These are phyloP conservation scores for Eubucco bourcierii DNA, from an alignment of 2,113 vertebrate genomes.

Conservation along the genomic window DNA sequence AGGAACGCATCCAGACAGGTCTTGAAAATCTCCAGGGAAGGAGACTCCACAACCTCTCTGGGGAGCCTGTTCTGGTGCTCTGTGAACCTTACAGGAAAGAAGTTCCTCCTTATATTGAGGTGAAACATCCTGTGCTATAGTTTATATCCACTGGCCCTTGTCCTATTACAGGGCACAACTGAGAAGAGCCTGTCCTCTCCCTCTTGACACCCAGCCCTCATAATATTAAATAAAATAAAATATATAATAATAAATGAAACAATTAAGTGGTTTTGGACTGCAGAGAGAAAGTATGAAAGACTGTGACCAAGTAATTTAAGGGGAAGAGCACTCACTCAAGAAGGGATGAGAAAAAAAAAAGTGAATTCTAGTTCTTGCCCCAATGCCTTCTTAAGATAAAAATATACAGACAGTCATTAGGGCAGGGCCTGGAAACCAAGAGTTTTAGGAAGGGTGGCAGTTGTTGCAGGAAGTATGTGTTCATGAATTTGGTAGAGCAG, in stretches of 20 bases:
- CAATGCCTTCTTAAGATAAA: conserved; percentile 2
- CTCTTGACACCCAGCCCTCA: too few relatives aligned
- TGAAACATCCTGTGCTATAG: too few relatives aligned
- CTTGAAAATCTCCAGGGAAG: too few relatives aligned
- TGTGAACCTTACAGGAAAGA: too few relatives aligned
- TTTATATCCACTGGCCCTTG: too few relatives aligned
- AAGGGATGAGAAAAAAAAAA: background rate
- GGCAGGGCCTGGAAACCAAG: conserved; percentile 46
- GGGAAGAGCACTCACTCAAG: background rate
- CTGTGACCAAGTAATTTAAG: background rate
- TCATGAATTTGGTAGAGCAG: conserved; percentile 23
- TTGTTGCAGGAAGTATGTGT: conserved; percentile 40
- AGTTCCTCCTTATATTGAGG: too few relatives aligned
- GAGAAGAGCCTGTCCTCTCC: too few relatives aligned
- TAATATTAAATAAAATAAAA: too few relatives aligned
- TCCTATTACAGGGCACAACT: too few relatives aligned
- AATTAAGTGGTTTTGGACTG: background rate
- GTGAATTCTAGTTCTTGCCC: background rate
- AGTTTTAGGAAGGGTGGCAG: conserved; percentile 66
- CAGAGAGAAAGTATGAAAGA: background rate
- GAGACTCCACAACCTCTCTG: too few relatives aligned
- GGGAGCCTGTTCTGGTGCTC: too few relatives aligned
- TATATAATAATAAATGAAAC: background rate
- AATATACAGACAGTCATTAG: conserved; percentile 18
- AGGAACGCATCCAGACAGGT: too few relatives aligned